These are phyloP conservation scores for Atlantisia rogersi DNA, from an alignment of 2,113 vertebrate species.

Conservation along the genomic window DNA sequence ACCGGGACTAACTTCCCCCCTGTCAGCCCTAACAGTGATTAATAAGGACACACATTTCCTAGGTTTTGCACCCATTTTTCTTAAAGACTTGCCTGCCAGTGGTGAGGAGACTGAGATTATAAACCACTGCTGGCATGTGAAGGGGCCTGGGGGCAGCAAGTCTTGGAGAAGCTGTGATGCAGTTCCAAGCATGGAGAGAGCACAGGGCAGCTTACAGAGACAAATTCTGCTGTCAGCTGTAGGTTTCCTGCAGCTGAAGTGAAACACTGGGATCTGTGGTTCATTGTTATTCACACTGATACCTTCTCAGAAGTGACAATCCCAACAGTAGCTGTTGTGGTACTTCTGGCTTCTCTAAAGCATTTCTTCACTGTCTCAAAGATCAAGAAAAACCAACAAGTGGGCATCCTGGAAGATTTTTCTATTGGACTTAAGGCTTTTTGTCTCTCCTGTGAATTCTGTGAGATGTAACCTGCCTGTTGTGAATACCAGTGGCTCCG, in stretches of 20 bases:
- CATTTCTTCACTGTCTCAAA: not conserved
- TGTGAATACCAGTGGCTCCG: not conserved
- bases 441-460: not conserved
- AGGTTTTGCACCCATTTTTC: conserved; percentile 51
- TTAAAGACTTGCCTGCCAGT: conserved; percentile 5
- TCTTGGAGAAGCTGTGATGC: not conserved
- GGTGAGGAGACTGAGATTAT: not conserved
- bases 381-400: not conserved
- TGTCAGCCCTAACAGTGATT: conserved; percentile 52
- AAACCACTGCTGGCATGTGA: not conserved
- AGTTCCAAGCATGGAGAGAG: not conserved
- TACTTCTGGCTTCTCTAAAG: not conserved
- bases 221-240: conserved; percentile 3
- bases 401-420: not conserved
- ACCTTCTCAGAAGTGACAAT: not conserved
- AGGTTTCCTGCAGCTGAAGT: not conserved
- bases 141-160: not conserved
- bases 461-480: not conserved
- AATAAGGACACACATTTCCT: conserved; percentile 37
- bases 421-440: not conserved
- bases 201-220: not conserved
- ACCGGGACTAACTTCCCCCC: not conserved
- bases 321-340: not conserved
- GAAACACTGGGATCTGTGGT: not conserved
- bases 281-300: not conserved